Evolutionary conservation across 2,113 vertebrate species (phyloP), one percentile per base, ranked within the genome.

Genomic region (Aldabrachelys gigantea): DNA sequence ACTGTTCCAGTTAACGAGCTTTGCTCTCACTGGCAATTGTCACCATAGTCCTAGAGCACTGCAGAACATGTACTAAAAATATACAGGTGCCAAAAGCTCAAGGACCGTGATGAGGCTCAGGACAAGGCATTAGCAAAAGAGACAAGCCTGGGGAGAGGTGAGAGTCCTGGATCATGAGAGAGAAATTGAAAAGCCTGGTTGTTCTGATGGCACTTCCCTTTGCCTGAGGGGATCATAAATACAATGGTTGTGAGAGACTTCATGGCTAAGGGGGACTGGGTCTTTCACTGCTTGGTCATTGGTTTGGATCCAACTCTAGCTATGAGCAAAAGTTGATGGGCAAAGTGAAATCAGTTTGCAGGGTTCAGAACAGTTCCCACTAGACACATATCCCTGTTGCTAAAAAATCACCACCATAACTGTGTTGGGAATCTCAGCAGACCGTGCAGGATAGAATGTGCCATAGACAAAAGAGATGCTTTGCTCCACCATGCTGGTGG

Each of bases 401-500:
- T 27, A 56, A 90, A n/a, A 82, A 27, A 47, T n/a, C 16, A 22
- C 4, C 24, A 3, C 53, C 1, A 1, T 22, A 14, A 8, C 0
- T 0, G 12, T 11, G 2, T 0, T 8, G 57, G 76, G 38, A 24
- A 38, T 2, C 10, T 22, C 10, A n/a, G 75, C 82, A 69, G 35
- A 59, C 10, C 11, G n/a, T 24, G 19, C 69, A 75, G 35, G 69
- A 75, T 41, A 21, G 19, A 41, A 19, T 38, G 17, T 75, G 10
- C 10, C 38, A 21, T 22, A 24, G 44, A 62, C 11, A 56, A 4
- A 2, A 59, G 27, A 50, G 41, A 27, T 83, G 14, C n/a, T 1
- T 22, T 17, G 76, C 50, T 38, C 49, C 1, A 10, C 0, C 21
- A 19, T 41, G 5, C 72, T 0, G 2, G 7, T 0, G 1, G 49